Conservation (phyloP, 2,888 invertebrate genomes). For the Ptychoptera albimana region DNA sequence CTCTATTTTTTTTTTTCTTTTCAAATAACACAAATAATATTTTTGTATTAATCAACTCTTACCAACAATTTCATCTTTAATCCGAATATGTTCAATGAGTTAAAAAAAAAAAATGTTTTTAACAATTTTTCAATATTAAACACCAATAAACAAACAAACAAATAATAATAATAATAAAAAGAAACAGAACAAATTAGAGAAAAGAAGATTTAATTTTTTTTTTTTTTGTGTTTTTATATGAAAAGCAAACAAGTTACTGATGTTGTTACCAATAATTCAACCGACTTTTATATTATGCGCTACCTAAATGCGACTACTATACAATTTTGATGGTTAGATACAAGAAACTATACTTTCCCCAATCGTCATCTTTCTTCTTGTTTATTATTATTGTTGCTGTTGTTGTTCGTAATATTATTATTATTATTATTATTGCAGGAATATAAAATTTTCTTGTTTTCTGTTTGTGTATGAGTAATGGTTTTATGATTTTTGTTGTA, state of each 20-base stretch:
- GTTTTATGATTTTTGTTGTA: no score
- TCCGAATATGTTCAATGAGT: conserved; percentile 4
- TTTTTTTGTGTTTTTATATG: conserved; percentile 6
- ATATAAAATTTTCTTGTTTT: no score
- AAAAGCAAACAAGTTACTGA: conserved; percentile 31
- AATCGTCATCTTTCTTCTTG: no score
- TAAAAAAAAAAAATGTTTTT: conserved; percentile 4
- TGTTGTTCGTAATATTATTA: no score
- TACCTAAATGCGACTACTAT: no score
- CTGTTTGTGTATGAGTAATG: no score
- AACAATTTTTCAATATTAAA: conserved; percentile 12
- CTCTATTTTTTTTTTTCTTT: neutral
- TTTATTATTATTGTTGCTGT: no score
- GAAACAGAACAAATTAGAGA: conserved; percentile 15
- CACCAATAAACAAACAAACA: conserved; percentile 27
- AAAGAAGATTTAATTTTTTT: no score
- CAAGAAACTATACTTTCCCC: no score
- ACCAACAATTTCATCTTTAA: conserved; percentile 8
- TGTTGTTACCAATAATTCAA: conserved; percentile 22
- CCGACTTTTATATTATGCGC: conserved; percentile 24
- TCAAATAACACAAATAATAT: neutral
- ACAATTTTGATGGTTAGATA: no score
- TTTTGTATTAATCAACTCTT: neutral
- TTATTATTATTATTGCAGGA: no score
- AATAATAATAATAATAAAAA: conserved; percentile 7